Conservation (phyloP, 2,797 vertebrate species). For the Gephyroberyx darwinii region DNA sequence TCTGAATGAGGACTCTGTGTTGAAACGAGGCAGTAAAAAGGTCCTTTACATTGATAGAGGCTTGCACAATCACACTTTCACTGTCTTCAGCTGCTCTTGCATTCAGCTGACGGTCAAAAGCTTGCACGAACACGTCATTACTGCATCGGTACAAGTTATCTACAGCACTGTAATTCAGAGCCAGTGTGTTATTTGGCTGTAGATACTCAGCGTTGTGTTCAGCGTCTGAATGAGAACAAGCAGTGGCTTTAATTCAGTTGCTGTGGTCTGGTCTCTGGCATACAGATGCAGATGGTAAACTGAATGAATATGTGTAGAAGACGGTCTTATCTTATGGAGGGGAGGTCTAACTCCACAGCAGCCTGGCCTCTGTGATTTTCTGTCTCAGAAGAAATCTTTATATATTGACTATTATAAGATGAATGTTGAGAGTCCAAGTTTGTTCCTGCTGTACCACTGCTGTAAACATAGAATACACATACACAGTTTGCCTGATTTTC, state of each 20-base stretch:
- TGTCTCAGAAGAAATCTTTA: not conserved
- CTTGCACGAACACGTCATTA: not conserved
- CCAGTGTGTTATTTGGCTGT: not conserved
- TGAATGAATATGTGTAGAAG: not conserved
- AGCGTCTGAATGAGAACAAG: not conserved
- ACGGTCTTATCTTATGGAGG: not conserved
- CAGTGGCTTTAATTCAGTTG: too few relatives aligned
- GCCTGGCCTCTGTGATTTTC: not conserved
- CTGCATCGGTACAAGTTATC: not conserved
- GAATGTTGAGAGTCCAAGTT: not conserved
- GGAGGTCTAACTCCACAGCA: not conserved
- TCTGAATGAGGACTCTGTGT: constrained; percentile 37
- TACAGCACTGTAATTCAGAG: not conserved
- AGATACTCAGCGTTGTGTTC: not conserved
- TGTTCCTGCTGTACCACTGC: not conserved
- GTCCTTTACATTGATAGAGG: constrained; percentile 26
- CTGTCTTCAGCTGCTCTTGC: constrained; percentile 28
- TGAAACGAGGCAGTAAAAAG: constrained; percentile 31
- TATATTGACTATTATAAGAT: not conserved
- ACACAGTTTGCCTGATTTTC: too few relatives aligned
- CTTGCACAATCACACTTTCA: constrained; percentile 23
- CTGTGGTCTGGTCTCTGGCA: not conserved
- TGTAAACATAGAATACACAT: too few relatives aligned
- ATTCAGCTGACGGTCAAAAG: constrained; percentile 2
- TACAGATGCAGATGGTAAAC: not conserved